phyloP scores from a whole-genome alignment of 2,797 vertebrate genomes.

The Merluccius polli region DNA sequence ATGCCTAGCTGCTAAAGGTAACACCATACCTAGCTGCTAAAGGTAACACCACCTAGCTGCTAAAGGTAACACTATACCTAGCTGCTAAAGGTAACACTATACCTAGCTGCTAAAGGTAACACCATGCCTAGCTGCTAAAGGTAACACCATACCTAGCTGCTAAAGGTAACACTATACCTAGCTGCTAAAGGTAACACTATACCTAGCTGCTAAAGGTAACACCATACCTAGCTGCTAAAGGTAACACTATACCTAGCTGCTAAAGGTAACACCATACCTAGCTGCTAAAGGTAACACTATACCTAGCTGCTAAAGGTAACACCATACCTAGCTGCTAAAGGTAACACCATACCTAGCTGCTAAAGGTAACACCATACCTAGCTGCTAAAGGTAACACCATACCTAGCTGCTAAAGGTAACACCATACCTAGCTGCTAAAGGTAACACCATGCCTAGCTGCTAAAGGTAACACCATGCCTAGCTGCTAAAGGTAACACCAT shows the following conservation, averaged over 20 bases:
- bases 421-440: too few species aligned
- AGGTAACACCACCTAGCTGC: conserved; percentile 59
- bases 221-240: too few species aligned
- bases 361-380: conserved; percentile 64
- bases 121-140: conserved; percentile 85
- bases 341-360: conserved; percentile 85
- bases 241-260: too few species aligned
- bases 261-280: conserved; percentile 73
- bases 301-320: conserved; percentile 83
- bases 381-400: conserved; percentile 67
- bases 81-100: conserved; percentile 77
- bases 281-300: conserved; percentile 67
- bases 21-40: too few species aligned
- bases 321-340: too few species aligned
- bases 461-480: too few species aligned
- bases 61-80: conserved; percentile 76
- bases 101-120: conserved; percentile 57
- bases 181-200: too few species aligned
- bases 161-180: too few species aligned
- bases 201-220: too few species aligned
- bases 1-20: too few species aligned
- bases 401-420: conserved; percentile 83
- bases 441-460: too few species aligned
- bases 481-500: too few species aligned
- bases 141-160: conserved; percentile 41